A percentile compares a stretch with the other conserved stretches of the same genome.
Conservation (phyloP, 2,888 invertebrate species). For the Mythimna loreyi region DNA sequence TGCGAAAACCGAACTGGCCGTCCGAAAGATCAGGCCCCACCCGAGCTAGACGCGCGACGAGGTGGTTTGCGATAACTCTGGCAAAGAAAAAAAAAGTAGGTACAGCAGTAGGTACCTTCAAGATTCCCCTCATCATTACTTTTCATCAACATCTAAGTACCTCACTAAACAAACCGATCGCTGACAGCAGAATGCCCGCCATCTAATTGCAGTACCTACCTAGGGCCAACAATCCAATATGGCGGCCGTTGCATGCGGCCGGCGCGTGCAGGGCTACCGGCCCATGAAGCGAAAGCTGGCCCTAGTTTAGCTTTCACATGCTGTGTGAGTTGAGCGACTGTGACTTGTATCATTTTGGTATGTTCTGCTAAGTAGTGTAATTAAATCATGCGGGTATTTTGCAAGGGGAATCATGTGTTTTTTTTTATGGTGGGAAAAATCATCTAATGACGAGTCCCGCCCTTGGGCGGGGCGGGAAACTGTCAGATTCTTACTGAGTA, state of each 20-base stretch:
- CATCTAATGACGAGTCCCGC: too few relatives aligned
- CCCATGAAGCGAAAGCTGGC: conserved; percentile 71
- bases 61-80: too few relatives aligned
- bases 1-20: too few relatives aligned
- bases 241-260: conserved; percentile 56
- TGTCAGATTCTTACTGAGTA: too few relatives aligned
- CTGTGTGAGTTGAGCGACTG: conserved; percentile 35
- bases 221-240: conserved; percentile 55
- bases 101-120: too few relatives aligned
- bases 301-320: conserved; percentile 71
- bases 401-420: too few relatives aligned
- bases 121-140: background rate
- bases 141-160: background rate
- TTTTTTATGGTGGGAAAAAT: too few relatives aligned
- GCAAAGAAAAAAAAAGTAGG: too few relatives aligned
- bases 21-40: too few relatives aligned
- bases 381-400: too few relatives aligned
- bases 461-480: too few relatives aligned
- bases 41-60: too few relatives aligned
- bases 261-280: conserved; percentile 66
- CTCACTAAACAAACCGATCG: conserved; percentile 16
- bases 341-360: conserved; percentile 49
- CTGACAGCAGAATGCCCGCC: conserved; percentile 38
- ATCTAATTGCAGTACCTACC: conserved; percentile 58
- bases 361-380: conserved; percentile 15